phyloP scores from a whole-genome alignment of 2,888 invertebrate genomes.

The Subacronicta megacephala region DNA sequence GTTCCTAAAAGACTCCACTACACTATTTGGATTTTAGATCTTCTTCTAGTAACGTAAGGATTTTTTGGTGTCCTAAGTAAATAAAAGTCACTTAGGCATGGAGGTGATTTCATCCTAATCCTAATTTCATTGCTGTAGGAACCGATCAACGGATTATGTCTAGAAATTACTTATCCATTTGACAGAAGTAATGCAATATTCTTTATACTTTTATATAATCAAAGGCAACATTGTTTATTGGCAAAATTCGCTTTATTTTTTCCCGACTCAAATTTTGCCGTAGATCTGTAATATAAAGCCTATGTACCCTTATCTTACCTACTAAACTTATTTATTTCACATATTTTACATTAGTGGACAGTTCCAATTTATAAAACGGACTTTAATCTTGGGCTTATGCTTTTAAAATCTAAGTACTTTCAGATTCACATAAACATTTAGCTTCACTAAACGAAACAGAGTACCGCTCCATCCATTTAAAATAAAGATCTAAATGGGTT shows the following conservation, averaged over 20 bases:
- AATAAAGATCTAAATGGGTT: conserved; percentile 39
- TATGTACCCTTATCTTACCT: no score
- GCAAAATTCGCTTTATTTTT: no score
- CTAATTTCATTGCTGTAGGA: neutral
- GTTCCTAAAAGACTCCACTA: no score
- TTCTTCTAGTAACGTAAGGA: neutral
- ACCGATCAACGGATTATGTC: neutral
- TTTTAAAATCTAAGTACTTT: conserved; percentile 9
- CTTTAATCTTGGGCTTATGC: neutral
- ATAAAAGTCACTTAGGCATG: conserved; percentile 1
- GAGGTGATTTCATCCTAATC: neutral
- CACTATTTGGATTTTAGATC: neutral
- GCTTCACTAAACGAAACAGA: conserved; percentile 30
- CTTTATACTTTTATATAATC: no score
- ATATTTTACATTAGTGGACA: no score
- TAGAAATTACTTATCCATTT: neutral
- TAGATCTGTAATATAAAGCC: no score
- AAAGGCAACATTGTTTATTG: no score
- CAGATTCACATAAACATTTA: conserved; percentile 17
- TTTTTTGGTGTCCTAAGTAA: neutral
- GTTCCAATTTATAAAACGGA: conserved; percentile 10
- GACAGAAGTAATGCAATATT: no score
- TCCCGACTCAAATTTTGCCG: no score
- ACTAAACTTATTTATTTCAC: no score
- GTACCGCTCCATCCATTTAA: conserved; percentile 26